A percentile compares a stretch with the other conserved stretches of the same genome.
Evolutionary conservation across 2,113 vertebrate species (phyloP).

Genomic region (Notarius quadriscutis): DNA sequence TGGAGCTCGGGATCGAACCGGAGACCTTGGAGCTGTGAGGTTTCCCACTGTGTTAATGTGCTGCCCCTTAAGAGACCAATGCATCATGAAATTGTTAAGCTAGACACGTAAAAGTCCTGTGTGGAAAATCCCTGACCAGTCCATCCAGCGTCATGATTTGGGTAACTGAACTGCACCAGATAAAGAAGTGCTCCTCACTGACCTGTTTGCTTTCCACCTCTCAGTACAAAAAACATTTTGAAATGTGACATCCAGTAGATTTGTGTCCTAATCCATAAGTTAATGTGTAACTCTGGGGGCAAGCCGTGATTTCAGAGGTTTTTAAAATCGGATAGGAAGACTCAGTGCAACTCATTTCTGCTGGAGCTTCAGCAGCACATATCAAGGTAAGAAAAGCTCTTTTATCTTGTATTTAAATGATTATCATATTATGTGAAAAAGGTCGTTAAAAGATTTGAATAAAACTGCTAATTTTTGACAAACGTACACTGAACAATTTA

Average conservation of each 20-base stretch:
- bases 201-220: constrained; percentile 33
- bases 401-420: background rate
- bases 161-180: background rate
- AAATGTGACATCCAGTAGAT: constrained; percentile 7
- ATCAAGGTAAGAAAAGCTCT: constrained; percentile 47
- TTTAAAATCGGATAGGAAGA: constrained; percentile 36
- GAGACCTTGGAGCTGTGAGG: no score
- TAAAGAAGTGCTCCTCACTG: constrained; percentile 6
- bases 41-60: background rate
- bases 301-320: background rate
- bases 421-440: background rate
- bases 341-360: constrained; percentile 16
- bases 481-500: background rate
- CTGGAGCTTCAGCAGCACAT: constrained; percentile 25
- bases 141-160: constrained; percentile 15
- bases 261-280: constrained; percentile 49
- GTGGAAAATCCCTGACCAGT: background rate
- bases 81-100: background rate
- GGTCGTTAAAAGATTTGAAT: background rate
- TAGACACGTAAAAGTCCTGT: background rate
- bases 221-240: constrained; percentile 22
- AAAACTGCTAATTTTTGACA: background rate
- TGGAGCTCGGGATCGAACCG: no score
- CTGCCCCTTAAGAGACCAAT: background rate
- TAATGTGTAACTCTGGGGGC: constrained; percentile 54